A percentile compares a stretch with the other conserved stretches of the same genome.
These are phyloP conservation scores for Torymus aiolomorphi DNA, from an alignment of 2,888 invertebrate genomes.

Conservation along the genomic window DNA sequence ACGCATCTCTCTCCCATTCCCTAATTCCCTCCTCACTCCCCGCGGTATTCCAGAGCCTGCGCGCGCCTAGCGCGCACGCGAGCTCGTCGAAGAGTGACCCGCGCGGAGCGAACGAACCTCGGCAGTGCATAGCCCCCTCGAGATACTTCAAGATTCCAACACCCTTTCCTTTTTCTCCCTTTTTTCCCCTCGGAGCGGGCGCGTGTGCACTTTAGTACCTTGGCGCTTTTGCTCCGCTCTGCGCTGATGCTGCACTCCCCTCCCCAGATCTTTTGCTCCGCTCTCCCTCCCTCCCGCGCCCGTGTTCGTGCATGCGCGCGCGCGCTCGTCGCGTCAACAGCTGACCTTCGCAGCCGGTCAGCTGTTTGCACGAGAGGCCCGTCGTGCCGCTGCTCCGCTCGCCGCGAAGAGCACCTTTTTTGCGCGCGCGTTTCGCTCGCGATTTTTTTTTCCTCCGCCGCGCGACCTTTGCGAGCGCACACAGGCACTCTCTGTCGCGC, in stretches of 20 bases:
- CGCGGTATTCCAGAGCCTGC: constrained; percentile 8
- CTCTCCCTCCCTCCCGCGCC: not conserved
- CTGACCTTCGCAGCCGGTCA: constrained; percentile 65
- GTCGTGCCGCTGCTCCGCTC: constrained; percentile 14
- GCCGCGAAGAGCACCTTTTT: not conserved
- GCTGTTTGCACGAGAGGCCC: constrained; percentile 60
- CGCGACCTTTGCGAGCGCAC: not conserved
- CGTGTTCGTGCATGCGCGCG: not conserved
- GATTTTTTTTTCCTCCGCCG: not conserved
- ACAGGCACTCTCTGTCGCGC: not conserved
- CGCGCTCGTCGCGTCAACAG: constrained; percentile 57
- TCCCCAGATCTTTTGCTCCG: not conserved
- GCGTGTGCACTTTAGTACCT: not conserved
- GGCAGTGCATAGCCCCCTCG: constrained; percentile 4
- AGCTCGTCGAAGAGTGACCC: not conserved
- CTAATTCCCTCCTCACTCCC: too few relatives aligned
- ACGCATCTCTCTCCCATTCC: too few relatives aligned
- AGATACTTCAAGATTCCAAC: constrained; percentile 41
- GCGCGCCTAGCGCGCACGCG: too few relatives aligned
- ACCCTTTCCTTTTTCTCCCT: constrained; percentile 38
- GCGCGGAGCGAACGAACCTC: not conserved
- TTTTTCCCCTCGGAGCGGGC: not conserved
- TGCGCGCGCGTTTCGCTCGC: not conserved
- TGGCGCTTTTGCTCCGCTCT: not conserved
- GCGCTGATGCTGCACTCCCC: not conserved